These are phyloP conservation scores for Parapristionchus giblindavisi DNA, from an alignment of 2,888 invertebrate species.

Conservation along the genomic window DNA sequence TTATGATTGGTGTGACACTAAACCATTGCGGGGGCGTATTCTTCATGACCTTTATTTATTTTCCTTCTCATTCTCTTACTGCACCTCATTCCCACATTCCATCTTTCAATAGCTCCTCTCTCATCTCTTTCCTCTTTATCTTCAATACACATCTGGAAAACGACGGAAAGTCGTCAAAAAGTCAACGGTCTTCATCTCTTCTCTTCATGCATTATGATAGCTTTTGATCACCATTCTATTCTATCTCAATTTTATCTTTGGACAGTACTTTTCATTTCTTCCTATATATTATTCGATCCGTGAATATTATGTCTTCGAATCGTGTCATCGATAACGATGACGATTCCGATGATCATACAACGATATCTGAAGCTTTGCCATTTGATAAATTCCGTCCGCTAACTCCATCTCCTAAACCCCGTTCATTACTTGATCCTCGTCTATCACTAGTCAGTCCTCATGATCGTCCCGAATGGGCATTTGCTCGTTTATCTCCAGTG, in stretches of 20 bases:
- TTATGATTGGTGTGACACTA: no score
- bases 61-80: background rate
- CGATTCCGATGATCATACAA: slow-evolving; percentile 23
- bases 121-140: no score
- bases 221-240: background rate
- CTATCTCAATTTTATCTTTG: background rate
- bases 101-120: no score
- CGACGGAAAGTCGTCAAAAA: no score
- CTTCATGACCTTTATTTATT: background rate
- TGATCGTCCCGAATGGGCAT: no score
- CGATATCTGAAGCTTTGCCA: slow-evolving; percentile 11
- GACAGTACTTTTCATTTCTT: no score
- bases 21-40: no score
- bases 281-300: no score
- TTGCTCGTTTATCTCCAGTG: slow-evolving; percentile 1
- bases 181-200: background rate
- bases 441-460: no score
- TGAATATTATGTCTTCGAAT: no score
- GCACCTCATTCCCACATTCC: background rate
- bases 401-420: background rate
- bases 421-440: no score
- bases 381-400: background rate
- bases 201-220: background rate
- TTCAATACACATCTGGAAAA: no score
- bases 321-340: background rate